A percentile compares a stretch with the other conserved stretches of the same genome.
Evolutionary conservation across 2,113 vertebrate species (phyloP).

Genomic region (Daphoenositta chrysoptera): DNA sequence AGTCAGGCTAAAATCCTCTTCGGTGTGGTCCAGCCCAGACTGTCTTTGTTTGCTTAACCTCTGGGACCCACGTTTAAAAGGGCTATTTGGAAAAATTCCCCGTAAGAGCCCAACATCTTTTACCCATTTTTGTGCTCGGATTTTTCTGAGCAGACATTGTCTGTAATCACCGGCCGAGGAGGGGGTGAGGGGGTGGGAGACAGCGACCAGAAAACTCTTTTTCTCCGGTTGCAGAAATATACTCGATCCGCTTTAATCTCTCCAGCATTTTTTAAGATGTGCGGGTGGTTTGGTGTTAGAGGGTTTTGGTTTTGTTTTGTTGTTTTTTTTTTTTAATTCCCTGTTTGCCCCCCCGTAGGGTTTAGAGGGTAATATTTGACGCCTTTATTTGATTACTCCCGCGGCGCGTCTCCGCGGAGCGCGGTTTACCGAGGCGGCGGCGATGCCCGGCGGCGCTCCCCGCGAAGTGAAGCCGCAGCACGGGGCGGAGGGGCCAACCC

Average conservation of each 20-base stretch:
- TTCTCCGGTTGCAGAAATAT: background rate
- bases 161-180: background rate
- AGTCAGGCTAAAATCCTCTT: conserved; percentile 82
- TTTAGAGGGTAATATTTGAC: background rate
- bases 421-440: background rate
- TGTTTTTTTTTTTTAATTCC: background rate
- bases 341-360: rapidly evolving
- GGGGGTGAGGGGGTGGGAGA: background rate
- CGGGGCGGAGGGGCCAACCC: too few species aligned
- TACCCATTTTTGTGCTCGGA: conserved; percentile 66
- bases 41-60: conserved; percentile 95
- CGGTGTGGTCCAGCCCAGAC: conserved; percentile 90
- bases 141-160: conserved; percentile 26
- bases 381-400: background rate
- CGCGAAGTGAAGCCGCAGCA: background rate
- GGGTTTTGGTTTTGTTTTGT: background rate
- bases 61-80: conserved; percentile 84
- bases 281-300: background rate
- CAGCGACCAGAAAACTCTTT: background rate
- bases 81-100: conserved; percentile 80
- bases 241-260: background rate
- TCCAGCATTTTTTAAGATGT: background rate
- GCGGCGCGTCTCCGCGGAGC: background rate
- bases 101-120: conserved; percentile 72
- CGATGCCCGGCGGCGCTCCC: background rate